Evolutionary conservation across 2,888 invertebrate species (phyloP).

Genomic region (Oxytorus armatus): DNA sequence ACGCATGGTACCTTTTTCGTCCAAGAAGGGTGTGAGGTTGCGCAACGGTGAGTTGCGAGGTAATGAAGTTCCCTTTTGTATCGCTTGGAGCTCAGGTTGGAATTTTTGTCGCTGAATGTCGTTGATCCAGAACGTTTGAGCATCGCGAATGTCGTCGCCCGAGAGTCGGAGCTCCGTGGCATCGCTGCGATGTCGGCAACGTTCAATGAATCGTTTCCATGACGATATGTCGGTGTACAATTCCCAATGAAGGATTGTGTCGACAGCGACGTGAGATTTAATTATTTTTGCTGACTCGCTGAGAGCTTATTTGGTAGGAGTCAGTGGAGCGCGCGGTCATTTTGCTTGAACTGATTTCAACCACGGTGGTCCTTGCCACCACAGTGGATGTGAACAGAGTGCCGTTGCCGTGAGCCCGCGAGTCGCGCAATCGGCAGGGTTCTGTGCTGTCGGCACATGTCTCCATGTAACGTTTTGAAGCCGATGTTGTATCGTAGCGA

Average conservation of each 20-base stretch:
- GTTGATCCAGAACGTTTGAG: conserved; percentile 33
- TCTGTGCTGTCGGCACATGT: conserved; percentile 72
- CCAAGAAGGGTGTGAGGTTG: background rate
- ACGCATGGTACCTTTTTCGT: conserved; percentile 1
- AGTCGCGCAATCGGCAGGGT: conserved; percentile 77
- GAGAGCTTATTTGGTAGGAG: background rate
- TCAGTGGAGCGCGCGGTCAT: background rate
- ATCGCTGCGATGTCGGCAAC: conserved; percentile 62
- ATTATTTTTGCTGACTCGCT: background rate
- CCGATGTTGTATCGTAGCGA: conserved; percentile 72
- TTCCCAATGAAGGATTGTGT: background rate
- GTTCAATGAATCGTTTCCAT: conserved; percentile 48
- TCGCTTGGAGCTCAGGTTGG: background rate
- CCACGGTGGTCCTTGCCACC: conserved; percentile 71
- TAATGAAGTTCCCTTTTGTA: background rate
- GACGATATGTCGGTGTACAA: conserved; percentile 45
- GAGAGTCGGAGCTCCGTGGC: background rate
- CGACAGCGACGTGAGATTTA: background rate
- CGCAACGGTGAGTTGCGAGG: background rate
- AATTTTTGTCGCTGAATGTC: background rate
- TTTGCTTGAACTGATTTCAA: conserved; percentile 29
- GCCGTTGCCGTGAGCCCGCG: conserved; percentile 70
- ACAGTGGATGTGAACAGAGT: conserved; percentile 55
- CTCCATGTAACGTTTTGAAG: conserved; percentile 69
- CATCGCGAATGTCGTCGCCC: conserved; percentile 26